phyloP scores from a whole-genome alignment of 2,797 vertebrate species.

The Muscicapa comitata region DNA sequence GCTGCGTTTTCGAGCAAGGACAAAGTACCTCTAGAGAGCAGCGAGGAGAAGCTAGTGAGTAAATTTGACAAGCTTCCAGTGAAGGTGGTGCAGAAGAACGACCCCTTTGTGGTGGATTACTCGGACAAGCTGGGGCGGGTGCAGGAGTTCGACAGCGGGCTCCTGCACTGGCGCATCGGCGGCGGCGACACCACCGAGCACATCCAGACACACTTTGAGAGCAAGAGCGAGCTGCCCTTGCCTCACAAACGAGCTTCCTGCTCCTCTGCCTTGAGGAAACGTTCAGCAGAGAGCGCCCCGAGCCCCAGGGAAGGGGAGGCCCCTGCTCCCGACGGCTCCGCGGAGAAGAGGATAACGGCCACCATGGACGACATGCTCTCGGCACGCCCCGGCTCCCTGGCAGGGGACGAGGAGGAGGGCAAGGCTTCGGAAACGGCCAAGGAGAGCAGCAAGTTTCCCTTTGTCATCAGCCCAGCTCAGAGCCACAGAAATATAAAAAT shows the following conservation, averaged over 20 bases:
- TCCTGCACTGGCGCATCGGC: slow-evolving; percentile 96
- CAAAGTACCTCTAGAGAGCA: slow-evolving; percentile 71
- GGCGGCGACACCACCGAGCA: slow-evolving; percentile 98
- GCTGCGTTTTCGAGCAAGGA: slow-evolving; percentile 79
- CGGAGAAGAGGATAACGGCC: slow-evolving; percentile 82
- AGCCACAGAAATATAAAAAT: slow-evolving; percentile 83
- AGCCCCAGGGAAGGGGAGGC: slow-evolving; percentile 69
- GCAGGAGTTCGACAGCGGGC: slow-evolving; percentile 95
- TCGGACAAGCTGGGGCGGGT: slow-evolving; percentile 85
- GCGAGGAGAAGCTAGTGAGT: slow-evolving; percentile 87
- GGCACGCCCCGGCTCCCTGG: slow-evolving; percentile 80
- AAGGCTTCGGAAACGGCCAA: slow-evolving; percentile 70
- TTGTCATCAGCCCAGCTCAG: slow-evolving; percentile 74
- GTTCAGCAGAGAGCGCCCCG: slow-evolving; percentile 54
- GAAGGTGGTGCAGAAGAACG: slow-evolving; percentile 91
- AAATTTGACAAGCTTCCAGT: slow-evolving; percentile 98
- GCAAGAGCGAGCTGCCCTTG: slow-evolving; percentile 81
- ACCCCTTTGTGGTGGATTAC: slow-evolving; percentile 88
- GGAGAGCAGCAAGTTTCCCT: slow-evolving; percentile 80
- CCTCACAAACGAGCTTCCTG: slow-evolving; percentile 78
- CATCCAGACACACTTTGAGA: slow-evolving; percentile 98
- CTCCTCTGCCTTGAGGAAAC: slow-evolving; percentile 66
- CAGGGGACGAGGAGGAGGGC: slow-evolving; percentile 69
- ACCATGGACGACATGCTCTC: slow-evolving; percentile 90
- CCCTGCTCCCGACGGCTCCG: slow-evolving; percentile 45